Conservation (phyloP, 2,113 vertebrate species). For the Thalassoma bifasciatum region DNA sequence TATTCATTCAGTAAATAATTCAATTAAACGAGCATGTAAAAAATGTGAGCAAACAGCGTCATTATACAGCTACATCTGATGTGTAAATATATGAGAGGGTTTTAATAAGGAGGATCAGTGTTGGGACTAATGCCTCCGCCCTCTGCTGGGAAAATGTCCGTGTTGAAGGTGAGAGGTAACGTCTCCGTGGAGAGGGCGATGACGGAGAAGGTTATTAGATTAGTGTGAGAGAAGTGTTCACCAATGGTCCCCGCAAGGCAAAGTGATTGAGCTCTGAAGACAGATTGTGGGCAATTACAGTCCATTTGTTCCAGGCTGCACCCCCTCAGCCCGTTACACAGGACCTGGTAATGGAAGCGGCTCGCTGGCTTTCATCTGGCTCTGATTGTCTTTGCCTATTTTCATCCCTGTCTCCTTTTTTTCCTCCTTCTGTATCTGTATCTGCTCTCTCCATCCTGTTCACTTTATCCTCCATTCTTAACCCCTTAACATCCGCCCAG, state of each 20-base stretch:
- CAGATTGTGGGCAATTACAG: conserved; percentile 77
- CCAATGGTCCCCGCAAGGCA: conserved; percentile 58
- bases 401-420: background rate
- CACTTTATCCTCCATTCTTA: conserved; percentile 30
- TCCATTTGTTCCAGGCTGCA: conserved; percentile 73
- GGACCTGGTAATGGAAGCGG: conserved; percentile 59
- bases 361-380: conserved; percentile 33
- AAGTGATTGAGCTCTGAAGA: conserved; percentile 77
- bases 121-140: conserved; percentile 1
- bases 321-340: conserved; percentile 31
- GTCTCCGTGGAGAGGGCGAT: conserved; percentile 46
- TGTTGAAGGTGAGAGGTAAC: conserved; percentile 63
- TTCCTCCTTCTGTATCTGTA: background rate
- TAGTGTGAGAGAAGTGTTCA: conserved; percentile 67
- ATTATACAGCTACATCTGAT: too few relatives aligned
- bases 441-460: conserved; percentile 8
- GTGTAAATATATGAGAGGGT: conserved; percentile 29
- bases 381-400: conserved; percentile 48
- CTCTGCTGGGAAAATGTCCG: background rate
- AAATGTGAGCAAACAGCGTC: too few relatives aligned
- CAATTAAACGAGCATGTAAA: conserved; percentile 58
- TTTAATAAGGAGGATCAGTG: conserved; percentile 38
- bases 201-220: conserved; percentile 70
- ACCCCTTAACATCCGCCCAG: too few relatives aligned
- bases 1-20: conserved; percentile 36